These are phyloP conservation scores for Coptodon bakossiorum DNA, from an alignment of 2,113 vertebrate species.

Conservation along the genomic window DNA sequence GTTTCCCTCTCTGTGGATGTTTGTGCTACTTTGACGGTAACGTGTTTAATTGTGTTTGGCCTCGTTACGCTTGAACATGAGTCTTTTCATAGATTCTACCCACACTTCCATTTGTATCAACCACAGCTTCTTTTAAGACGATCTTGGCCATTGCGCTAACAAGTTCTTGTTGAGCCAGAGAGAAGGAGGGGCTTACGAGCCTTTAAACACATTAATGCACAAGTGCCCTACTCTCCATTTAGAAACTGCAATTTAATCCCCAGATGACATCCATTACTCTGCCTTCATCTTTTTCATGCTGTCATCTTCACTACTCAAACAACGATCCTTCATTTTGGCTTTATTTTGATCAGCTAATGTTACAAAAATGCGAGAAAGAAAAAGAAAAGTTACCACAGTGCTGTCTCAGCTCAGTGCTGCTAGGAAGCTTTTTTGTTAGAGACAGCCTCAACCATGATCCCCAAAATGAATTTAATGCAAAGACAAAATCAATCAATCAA, in stretches of 20 bases:
- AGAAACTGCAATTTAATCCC: conserved; percentile 9
- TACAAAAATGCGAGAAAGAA: neutral
- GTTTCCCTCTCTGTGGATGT: rapidly evolving
- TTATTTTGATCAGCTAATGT: neutral
- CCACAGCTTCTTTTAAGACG: neutral
- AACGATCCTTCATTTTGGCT: neutral
- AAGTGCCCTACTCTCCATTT: conserved; percentile 4
- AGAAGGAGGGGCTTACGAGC: neutral
- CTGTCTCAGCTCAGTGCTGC: neutral
- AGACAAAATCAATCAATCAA: neutral
- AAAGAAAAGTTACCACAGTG: neutral
- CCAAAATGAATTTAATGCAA: neutral
- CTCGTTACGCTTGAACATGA: no score
- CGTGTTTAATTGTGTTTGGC: neutral
- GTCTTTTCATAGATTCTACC: neutral
- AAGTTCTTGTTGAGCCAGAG: neutral
- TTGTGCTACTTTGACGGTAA: neutral
- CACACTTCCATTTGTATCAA: neutral
- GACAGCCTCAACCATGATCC: neutral
- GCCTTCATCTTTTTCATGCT: neutral
- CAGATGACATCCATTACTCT: neutral
- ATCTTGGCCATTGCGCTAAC: neutral
- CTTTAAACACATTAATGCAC: conserved; percentile 6
- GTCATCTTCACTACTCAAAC: neutral
- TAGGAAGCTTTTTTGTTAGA: no score